phyloP scores from a whole-genome alignment of 2,113 vertebrate genomes.

The Alaudala cheleensis region DNA sequence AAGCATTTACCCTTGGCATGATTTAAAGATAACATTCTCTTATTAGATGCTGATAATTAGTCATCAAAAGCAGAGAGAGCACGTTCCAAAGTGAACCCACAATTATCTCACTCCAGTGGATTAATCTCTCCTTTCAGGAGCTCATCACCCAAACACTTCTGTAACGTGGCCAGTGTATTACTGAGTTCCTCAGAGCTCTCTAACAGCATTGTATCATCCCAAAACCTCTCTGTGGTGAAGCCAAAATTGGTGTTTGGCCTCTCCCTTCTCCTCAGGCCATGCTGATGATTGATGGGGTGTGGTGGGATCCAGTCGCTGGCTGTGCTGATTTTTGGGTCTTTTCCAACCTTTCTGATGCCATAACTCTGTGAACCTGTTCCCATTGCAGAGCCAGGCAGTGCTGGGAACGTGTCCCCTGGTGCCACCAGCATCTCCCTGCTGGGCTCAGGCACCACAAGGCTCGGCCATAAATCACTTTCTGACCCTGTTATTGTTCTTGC shows the following conservation, averaged over 20 bases:
- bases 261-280: not conserved
- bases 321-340: not conserved
- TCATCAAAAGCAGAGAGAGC: slow-evolving; percentile 60
- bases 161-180: slow-evolving; percentile 33
- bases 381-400: accelerated
- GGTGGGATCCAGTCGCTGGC: not conserved
- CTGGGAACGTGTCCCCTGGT: not conserved
- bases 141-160: slow-evolving; percentile 58
- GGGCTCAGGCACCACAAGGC: not conserved
- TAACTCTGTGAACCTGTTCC: accelerated
- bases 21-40: slow-evolving; percentile 53
- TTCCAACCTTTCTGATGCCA: not conserved
- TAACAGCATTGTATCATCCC: not conserved
- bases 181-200: not conserved
- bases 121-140: slow-evolving; percentile 43
- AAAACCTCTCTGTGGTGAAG: not conserved
- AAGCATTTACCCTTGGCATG: not conserved
- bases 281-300: not conserved
- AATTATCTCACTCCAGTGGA: slow-evolving; percentile 55
- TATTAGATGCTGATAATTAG: slow-evolving; percentile 70
- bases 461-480: not conserved
- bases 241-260: not conserved
- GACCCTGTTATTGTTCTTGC: not conserved
- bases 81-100: slow-evolving; percentile 48
- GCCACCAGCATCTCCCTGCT: not conserved